Base-by-base conservation (phyloP, 2,113 vertebrate genomes). In the Alosa alosa region DNA sequence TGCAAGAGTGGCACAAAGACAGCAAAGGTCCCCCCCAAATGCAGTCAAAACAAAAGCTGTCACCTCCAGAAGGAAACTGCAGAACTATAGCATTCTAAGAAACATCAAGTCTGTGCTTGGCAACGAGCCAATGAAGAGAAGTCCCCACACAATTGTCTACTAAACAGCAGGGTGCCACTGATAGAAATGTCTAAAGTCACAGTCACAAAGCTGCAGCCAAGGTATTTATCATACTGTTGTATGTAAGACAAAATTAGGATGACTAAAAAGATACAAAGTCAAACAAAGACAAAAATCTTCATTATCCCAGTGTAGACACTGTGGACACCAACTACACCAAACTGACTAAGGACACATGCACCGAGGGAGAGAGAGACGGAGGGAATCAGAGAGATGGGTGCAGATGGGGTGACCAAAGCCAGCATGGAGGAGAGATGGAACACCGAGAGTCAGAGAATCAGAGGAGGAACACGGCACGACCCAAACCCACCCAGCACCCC, bases 1-100 rank as follows among this genome's bases (percentile, higher is more conserved):
- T 93, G 91, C 93, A 95, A 94, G 92, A 92, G 93, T 93, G 91
- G 88, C 91, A 91, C 90, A 93, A 90, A 91, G 89, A 86, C 86
- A n/a, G 50, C 8, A 86, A 81, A 25, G 31, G 55, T 68, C 85
- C 68, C 68, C 64, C n/a, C 31, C 81, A 78, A 81, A 17, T 75
- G 72, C 47, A 84, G 41, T 10, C 39, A 39, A 83, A 82, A 89
- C 72, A 47, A 82, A 86, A 83, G 81, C 82, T 57, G 39, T 22
- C 82, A 60, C 57, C 83, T 84, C 39, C 36, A 45, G 9, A 75
- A 75, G 68, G 68, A 75, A 75, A 75, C 68, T 36, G 8, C 13
- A 8, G 68, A 36, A 75, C 68, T 75, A 75, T 31, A 31, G 68
- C 68, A 75, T 75, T 75, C 68, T 75, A 75, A 75, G 64, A 75